These are phyloP conservation scores for Gordius sp. DNA, from an alignment of 2,888 invertebrate genomes.

Conservation along the genomic window DNA sequence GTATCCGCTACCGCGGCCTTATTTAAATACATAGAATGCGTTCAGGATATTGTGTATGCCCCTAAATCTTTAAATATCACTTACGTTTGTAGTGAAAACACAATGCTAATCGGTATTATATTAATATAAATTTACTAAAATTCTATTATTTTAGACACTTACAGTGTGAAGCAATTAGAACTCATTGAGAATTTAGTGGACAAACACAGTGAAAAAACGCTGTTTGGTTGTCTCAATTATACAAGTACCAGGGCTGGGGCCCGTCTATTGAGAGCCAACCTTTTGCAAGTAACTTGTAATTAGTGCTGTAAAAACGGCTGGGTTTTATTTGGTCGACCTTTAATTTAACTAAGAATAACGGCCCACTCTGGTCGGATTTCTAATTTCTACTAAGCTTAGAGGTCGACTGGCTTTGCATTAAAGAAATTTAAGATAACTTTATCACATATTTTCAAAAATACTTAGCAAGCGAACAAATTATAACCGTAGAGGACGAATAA, in stretches of 20 bases:
- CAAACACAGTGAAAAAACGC: slow-evolving; percentile 30
- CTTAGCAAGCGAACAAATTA: too few species aligned
- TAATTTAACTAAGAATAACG: too few species aligned
- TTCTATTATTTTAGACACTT: slow-evolving; percentile 36
- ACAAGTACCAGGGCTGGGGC: slow-evolving; percentile 48
- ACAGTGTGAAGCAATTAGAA: slow-evolving; percentile 47
- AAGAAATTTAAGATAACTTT: too few species aligned
- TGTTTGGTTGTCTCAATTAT: slow-evolving; percentile 41
- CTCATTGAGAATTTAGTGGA: slow-evolving; percentile 29
- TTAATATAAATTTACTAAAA: background rate
- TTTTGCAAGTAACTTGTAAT: slow-evolving; percentile 28
- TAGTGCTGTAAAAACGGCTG: background rate
- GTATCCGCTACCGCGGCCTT: slow-evolving; percentile 57
- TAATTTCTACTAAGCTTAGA: too few species aligned
- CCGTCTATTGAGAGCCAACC: slow-evolving; percentile 47
- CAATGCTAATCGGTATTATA: slow-evolving; percentile 39
- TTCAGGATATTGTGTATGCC: slow-evolving; percentile 46
- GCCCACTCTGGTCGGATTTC: too few species aligned
- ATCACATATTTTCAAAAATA: too few species aligned
- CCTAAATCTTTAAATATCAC: slow-evolving; percentile 49
- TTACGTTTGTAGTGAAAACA: slow-evolving; percentile 52
- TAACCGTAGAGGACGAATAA: too few species aligned
- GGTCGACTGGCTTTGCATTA: too few species aligned
- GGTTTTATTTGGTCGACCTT: too few species aligned
- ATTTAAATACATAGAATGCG: slow-evolving; percentile 52